Evolutionary conservation across 2,113 vertebrate genomes (phyloP).

Genomic region (Lynx canadensis): DNA sequence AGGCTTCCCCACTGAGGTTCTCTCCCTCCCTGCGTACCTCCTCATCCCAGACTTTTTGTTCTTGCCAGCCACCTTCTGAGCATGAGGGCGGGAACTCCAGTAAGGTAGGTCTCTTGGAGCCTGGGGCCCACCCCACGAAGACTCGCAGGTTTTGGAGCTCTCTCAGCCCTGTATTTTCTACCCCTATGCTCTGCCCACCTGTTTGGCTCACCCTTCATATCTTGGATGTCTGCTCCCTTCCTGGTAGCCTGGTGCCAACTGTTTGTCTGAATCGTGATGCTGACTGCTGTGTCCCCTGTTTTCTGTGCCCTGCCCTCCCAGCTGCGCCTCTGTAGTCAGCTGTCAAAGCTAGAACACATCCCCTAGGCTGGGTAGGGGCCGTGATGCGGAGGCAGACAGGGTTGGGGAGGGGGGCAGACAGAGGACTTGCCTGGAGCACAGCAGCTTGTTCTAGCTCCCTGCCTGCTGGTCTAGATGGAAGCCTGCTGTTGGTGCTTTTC

Average conservation of each 20-base stretch:
- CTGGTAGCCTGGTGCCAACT: constrained; percentile 39
- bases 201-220: constrained; percentile 18
- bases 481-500: background rate
- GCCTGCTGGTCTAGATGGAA: background rate
- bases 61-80: constrained; percentile 9
- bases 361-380: background rate
- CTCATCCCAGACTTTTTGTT: background rate
- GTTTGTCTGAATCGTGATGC: constrained; percentile 44
- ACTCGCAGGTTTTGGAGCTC: background rate
- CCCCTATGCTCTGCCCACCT: constrained; percentile 12
- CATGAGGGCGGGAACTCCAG: background rate
- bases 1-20: background rate
- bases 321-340: background rate
- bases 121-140: background rate
- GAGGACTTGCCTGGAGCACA: background rate
- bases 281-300: constrained; percentile 39
- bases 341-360: background rate
- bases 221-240: constrained; percentile 47
- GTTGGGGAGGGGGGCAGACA: too few species aligned
- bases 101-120: background rate
- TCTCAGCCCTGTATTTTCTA: constrained; percentile 43
- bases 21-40: background rate
- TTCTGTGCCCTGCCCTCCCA: constrained; percentile 40
- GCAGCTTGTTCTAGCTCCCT: background rate
- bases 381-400: fast-evolving